phyloP scores from a whole-genome alignment of 2,888 invertebrate species.

The Pristionchus arcanus region DNA sequence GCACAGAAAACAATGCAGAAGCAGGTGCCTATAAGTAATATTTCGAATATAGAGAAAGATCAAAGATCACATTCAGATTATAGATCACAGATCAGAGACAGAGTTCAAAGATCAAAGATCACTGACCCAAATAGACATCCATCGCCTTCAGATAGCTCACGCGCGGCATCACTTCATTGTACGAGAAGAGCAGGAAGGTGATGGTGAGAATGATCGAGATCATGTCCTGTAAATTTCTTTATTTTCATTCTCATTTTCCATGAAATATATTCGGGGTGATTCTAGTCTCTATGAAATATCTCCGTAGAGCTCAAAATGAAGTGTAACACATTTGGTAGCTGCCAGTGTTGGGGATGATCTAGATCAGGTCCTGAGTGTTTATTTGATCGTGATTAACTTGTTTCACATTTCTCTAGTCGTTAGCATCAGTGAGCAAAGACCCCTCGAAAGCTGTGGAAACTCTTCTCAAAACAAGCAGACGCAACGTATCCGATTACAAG shows the following conservation, averaged over 20 bases:
- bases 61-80: background rate
- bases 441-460: too few species aligned
- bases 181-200: constrained; percentile 76
- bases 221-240: constrained; percentile 70
- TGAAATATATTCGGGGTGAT: too few species aligned
- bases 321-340: too few species aligned
- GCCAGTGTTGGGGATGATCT: too few species aligned
- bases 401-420: too few species aligned
- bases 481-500: too few species aligned
- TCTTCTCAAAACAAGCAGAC: too few species aligned
- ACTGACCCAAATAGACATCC: constrained; percentile 72
- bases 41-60: background rate
- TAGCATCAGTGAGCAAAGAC: too few species aligned
- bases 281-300: background rate
- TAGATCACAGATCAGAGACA: background rate
- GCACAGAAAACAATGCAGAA: constrained; percentile 78
- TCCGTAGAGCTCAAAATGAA: background rate
- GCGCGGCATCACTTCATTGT: constrained; percentile 66
- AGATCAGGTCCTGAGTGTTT: too few species aligned
- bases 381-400: too few species aligned
- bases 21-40: constrained; percentile 67
- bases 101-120: background rate
- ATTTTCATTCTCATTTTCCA: background rate
- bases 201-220: constrained; percentile 77
- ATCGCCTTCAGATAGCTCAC: constrained; percentile 68